A percentile compares a stretch with the other conserved stretches of the same genome.
These are phyloP conservation scores for Zosterops hypoxanthus DNA, from an alignment of 2,113 vertebrate species.

Conservation along the genomic window DNA sequence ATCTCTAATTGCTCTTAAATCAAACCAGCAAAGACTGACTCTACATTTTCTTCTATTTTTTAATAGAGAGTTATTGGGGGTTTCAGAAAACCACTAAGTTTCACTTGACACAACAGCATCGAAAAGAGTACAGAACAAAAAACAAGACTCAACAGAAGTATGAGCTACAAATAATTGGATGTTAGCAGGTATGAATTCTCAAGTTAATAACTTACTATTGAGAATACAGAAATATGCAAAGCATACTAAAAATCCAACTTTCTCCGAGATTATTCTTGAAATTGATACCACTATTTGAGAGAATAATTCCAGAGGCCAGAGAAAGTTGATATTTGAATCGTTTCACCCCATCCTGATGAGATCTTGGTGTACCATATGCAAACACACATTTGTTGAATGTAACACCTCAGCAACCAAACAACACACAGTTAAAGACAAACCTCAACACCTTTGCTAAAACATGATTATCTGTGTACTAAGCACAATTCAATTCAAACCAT, in stretches of 20 bases:
- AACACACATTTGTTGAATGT: not conserved
- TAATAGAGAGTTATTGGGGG: not conserved
- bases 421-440: not conserved
- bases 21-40: not conserved
- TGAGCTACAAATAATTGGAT: not conserved
- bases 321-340: not conserved
- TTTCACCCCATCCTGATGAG: not conserved
- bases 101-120: not conserved
- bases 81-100: not conserved
- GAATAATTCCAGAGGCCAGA: not conserved
- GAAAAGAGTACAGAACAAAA: not conserved
- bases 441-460: not conserved
- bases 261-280: not conserved
- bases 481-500: not conserved
- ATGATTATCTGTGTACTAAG: rapidly evolving
- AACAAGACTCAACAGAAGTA: not conserved
- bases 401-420: not conserved
- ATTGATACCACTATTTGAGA: not conserved
- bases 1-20: not conserved
- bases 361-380: not conserved
- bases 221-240: not conserved
- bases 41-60: not conserved
- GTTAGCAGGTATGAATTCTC: not conserved
- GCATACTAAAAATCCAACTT: not conserved
- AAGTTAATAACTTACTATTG: not conserved